Evolutionary conservation across 2,113 vertebrate species (phyloP).

Genomic region (Maccullochella peelii): DNA sequence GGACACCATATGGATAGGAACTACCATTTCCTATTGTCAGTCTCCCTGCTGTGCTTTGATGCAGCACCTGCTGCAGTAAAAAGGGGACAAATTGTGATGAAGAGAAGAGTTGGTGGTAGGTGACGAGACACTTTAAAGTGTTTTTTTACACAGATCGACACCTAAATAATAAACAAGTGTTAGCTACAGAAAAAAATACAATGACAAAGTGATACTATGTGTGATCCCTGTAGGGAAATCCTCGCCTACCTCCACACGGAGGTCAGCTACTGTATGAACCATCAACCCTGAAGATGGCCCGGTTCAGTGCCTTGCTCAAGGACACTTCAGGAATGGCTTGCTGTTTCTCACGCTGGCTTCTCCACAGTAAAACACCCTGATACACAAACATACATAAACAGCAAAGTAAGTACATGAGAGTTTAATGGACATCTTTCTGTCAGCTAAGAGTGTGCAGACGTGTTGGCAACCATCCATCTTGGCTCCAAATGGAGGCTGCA

Average conservation of each 20-base stretch:
- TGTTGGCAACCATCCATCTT: background rate
- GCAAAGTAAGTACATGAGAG: background rate
- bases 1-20: constrained; percentile 74
- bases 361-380: background rate
- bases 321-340: background rate
- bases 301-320: background rate
- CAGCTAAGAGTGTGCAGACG: no score
- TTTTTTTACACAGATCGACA: constrained; percentile 1
- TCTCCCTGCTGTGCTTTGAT: constrained; percentile 66
- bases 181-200: background rate
- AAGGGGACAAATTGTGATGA: constrained; percentile 42
- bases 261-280: constrained; percentile 13
- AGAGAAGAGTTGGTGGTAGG: background rate
- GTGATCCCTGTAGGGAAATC: background rate
- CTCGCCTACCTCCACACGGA: background rate
- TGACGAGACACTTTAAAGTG: constrained; percentile 11
- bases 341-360: background rate
- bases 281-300: background rate
- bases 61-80: constrained; percentile 42
- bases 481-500: background rate
- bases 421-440: background rate
- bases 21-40: constrained; percentile 59
- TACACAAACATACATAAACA: background rate
- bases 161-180: background rate
- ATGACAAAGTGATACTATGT: background rate